These are phyloP conservation scores for Laodelphax striatellus DNA, from an alignment of 1,140 invertebrate genomes.

Conservation along the genomic window DNA sequence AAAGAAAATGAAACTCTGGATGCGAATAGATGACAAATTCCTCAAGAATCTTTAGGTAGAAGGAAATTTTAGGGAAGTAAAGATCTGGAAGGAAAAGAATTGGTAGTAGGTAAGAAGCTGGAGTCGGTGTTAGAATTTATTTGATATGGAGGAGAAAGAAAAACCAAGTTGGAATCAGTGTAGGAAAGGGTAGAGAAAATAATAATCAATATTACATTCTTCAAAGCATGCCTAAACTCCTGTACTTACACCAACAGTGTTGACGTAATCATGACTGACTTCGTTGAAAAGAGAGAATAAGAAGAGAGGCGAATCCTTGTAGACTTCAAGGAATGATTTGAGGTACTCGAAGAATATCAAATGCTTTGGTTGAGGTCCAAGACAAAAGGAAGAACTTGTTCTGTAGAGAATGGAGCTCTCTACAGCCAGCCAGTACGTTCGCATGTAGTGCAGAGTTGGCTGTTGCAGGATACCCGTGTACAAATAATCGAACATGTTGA, in stretches of 20 bases:
- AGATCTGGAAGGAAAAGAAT: no score
- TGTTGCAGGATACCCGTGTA: constrained; percentile 30
- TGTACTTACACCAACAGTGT: constrained; percentile 29
- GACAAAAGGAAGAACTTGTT: constrained; percentile 30
- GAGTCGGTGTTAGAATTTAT: no score
- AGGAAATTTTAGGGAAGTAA: no score
- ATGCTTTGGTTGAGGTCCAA: constrained; percentile 36
- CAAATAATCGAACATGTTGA: constrained; percentile 33
- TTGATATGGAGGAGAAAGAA: no score
- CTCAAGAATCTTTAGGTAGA: no score
- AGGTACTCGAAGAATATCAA: constrained; percentile 40
- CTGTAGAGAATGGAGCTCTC: constrained; percentile 22
- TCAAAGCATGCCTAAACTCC: no score
- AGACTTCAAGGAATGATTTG: constrained; percentile 33
- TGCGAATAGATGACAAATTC: no score
- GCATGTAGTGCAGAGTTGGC: constrained; percentile 36
- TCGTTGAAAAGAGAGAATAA: constrained; percentile 37
- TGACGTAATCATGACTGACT: constrained; percentile 40
- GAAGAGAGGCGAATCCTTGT: constrained; percentile 18
- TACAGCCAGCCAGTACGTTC: constrained; percentile 30
- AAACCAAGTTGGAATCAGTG: no score
- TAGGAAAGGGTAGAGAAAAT: no score
- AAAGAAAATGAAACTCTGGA: no score
- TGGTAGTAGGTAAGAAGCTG: no score
- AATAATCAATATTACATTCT: no score